These are phyloP conservation scores for Pipistrellus nathusii DNA, from an alignment of 2,797 vertebrate species.

Conservation along the genomic window DNA sequence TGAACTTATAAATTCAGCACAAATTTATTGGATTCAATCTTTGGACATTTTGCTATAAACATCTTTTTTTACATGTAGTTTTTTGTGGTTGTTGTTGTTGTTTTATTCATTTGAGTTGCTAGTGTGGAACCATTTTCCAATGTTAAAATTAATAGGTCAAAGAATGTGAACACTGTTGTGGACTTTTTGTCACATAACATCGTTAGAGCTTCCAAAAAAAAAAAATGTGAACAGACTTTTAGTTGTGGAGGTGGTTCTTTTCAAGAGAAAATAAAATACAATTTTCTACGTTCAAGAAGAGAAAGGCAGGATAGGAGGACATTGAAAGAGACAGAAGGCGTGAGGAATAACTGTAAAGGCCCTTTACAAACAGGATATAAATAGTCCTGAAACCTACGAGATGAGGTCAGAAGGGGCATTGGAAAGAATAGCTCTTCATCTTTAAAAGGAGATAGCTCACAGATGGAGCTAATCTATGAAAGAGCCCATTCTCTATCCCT, in stretches of 20 bases:
- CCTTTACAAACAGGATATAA: background rate
- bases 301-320: background rate
- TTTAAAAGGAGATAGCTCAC: background rate
- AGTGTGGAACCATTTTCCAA: background rate
- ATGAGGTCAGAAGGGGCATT: background rate
- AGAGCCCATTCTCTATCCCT: background rate
- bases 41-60: background rate
- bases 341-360: background rate
- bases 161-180: background rate
- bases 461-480: background rate
- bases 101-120: background rate
- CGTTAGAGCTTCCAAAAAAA: background rate
- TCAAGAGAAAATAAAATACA: background rate
- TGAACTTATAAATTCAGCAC: background rate
- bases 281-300: constrained; percentile 23
- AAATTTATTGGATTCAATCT: background rate
- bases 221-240: background rate
- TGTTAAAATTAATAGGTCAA: background rate
- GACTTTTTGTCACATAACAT: background rate
- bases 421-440: background rate
- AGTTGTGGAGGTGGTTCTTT: background rate
- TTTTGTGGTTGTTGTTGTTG: background rate
- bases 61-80: background rate
- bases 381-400: background rate
- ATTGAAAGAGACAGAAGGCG: background rate